Base-by-base conservation (phyloP, 1,140 invertebrate genomes). In the Drosophila biarmipes region DNA sequence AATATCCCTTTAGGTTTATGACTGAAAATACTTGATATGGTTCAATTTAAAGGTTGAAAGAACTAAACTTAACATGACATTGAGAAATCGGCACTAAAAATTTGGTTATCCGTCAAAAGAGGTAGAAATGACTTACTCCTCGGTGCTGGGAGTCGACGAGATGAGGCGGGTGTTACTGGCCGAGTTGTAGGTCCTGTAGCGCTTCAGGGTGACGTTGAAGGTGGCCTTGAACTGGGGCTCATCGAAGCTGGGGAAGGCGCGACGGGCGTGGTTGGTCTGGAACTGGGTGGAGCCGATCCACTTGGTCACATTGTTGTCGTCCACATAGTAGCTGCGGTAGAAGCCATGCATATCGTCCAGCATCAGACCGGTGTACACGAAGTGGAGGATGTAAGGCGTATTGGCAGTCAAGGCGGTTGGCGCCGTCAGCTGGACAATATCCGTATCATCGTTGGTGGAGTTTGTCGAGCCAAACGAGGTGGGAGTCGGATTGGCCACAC, bases 241-340 rank as follows among this genome's bases (percentile, higher is more conserved):
- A 80, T 98, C 97, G 90, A 97, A 98, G 82, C 96, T 97, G 3
- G 97, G 97, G 82, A 98, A 98, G 0, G 96, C 96, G 74, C 94
- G 93, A 31, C 97, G 93, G 0, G 97, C 97, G 76, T 96, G 94
- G 8, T 95, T 94, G 0, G 96, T 96, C 78, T 98, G 94, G 85
- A 98, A 98, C 78, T 98, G 96, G 0, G 97, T 97, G 1, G 95
- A 94, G 0, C 93, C 95, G 69, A 96, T 90, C 93, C 94, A 94
- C 92, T 90, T 92, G 34, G 69, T 92, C 29, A 84, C 52, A 49
- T 90, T 92, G 7, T 90, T 66, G 6, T 74, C 61, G 40, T 94
- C 92, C 8, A 92, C 91, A 76, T 98, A 98, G 34, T 93, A 95
- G 87, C 96, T 97, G 53, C 94, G 94, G 82, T 98, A 98, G 91